phyloP scores from a whole-genome alignment of 2,113 vertebrate genomes.

The Lophotis ruficrista region DNA sequence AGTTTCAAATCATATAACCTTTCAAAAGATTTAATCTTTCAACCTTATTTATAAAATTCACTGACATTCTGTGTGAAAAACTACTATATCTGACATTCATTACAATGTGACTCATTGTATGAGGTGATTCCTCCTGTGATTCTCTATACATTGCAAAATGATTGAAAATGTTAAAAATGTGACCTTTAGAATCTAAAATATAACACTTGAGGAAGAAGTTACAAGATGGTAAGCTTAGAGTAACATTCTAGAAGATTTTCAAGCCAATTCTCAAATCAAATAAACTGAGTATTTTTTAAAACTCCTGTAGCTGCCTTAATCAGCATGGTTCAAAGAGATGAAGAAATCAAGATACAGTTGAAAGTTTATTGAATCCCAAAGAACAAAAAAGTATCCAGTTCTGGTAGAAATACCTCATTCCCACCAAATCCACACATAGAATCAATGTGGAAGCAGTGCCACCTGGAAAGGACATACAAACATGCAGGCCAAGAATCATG shows the following conservation, averaged over 20 bases:
- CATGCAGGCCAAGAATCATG: not conserved
- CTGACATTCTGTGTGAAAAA: not conserved
- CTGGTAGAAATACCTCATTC: not conserved
- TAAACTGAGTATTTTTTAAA: not conserved
- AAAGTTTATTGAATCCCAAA: slow-evolving; percentile 43
- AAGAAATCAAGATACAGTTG: not conserved
- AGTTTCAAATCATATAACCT: not conserved
- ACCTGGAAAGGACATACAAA: not conserved
- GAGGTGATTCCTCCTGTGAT: not conserved
- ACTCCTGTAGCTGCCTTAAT: not conserved
- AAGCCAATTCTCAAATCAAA: not conserved
- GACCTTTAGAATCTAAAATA: not conserved
- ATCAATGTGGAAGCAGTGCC: not conserved
- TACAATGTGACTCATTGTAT: not conserved
- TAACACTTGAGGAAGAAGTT: not conserved
- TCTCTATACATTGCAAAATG: not conserved
- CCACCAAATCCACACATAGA: not conserved
- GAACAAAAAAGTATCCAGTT: not conserved
- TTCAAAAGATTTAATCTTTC: not conserved
- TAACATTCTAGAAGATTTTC: not conserved
- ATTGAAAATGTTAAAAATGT: not conserved
- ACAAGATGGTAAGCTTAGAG: not conserved
- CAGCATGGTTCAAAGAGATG: not conserved
- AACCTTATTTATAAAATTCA: not conserved
- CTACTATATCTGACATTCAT: not conserved